These are phyloP conservation scores for Zaprionus ghesquierei DNA, from an alignment of 1,140 invertebrate species.

Conservation along the genomic window DNA sequence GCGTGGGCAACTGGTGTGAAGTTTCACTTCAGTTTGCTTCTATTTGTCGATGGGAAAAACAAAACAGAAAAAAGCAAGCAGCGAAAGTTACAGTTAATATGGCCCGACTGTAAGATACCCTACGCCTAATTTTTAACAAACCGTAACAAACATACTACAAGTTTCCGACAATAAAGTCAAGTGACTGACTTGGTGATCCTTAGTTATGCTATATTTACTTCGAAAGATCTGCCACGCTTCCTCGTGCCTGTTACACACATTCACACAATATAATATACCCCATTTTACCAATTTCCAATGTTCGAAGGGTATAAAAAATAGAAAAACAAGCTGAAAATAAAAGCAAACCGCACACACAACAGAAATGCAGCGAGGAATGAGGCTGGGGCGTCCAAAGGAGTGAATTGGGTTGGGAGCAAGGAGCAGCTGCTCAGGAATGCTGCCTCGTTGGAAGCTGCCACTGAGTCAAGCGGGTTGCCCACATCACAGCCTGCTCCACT, in stretches of 20 bases:
- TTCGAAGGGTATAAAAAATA: background rate
- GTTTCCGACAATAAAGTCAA: too few relatives aligned
- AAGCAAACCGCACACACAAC: slow-evolving; percentile 13
- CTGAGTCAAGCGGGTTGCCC: slow-evolving; percentile 20
- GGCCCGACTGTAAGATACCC: too few relatives aligned
- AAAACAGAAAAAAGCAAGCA: slow-evolving; percentile 19
- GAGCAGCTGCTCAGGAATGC: background rate
- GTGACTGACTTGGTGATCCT: too few relatives aligned
- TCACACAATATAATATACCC: too few relatives aligned
- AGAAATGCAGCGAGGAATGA: slow-evolving; percentile 44
- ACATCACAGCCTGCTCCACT: background rate
- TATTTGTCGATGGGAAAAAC: slow-evolving; percentile 35
- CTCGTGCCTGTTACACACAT: too few relatives aligned
- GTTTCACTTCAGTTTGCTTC: slow-evolving; percentile 73
- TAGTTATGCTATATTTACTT: too few relatives aligned
- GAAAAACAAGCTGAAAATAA: background rate
- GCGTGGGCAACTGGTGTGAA: slow-evolving; percentile 62
- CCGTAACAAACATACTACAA: too few relatives aligned
- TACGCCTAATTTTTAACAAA: too few relatives aligned
- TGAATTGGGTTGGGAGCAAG: background rate
- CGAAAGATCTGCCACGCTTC: too few relatives aligned
- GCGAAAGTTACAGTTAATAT: too few relatives aligned
- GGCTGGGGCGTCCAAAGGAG: slow-evolving; percentile 13
- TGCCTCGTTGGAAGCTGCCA: slow-evolving; percentile 31
- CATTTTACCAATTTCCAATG: too few relatives aligned